Evolutionary conservation across 2,888 invertebrate species (phyloP), one percentile per base, ranked within the genome.

Genomic region (Chrysolina americana): DNA sequence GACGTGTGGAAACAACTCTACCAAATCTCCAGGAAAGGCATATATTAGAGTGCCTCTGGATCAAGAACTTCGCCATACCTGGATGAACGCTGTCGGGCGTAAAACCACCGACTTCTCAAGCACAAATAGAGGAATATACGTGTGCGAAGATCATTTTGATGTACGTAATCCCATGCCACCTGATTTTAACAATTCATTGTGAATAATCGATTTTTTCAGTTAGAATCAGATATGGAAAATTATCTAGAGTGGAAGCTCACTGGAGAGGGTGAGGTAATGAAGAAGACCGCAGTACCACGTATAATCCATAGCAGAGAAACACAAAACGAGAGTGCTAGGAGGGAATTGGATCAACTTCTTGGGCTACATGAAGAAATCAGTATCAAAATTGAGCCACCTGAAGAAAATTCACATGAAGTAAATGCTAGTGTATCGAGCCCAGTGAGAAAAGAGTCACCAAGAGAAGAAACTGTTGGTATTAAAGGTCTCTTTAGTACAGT

Each of bases 131-230:
- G 6, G 50, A 15, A 17, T 50, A 50, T 50, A 17, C 10, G 50
- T 50, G 5, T 50, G 50, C 50, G 50, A 50, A 50, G 50, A 50
- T 10, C 50, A 50, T 50, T 50, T 50, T 17, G 50, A 50, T 17
- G 50, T 50, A 19, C 2, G 50, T 17, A 50, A 44, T 1, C 44
- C 44, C 44, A 44, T 15, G 36, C 36, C 3, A 36, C 36, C 36
- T 6, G 8, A 6, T 6, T 0, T 4, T 6, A 36, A 36, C 8
- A 3, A 36, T 0, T 36, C 36, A 47, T n/a, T 47, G 47, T 4
- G n/a, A 47, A 15, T 15, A 47, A 47, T 50, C n/a, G 19, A 50
- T 50, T 50, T 50, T 50, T 50, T 50, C 19, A 50, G 50, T 19
- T 50, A 19, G 50, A 50, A 19, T 50, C 50, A 2, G 50, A 50